These are phyloP conservation scores for Microcebus jonahi DNA, from an alignment of 2,113 vertebrate genomes.

Conservation along the genomic window DNA sequence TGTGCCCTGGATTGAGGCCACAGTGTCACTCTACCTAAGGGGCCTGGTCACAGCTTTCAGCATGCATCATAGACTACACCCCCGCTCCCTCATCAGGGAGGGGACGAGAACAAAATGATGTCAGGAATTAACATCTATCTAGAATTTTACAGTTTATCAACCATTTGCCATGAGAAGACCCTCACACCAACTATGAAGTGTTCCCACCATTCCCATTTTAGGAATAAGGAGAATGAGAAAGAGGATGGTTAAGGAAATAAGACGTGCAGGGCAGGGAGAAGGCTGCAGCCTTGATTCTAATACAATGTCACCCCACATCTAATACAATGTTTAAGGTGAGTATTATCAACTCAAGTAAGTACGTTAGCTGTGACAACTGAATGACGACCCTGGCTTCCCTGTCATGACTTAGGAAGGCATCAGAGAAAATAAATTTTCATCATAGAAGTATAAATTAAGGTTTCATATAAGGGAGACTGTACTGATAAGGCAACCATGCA, in stretches of 20 bases:
- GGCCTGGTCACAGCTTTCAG: background rate
- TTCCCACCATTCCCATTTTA: background rate
- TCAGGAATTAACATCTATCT: background rate
- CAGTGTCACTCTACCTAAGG: background rate
- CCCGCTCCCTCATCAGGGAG: background rate
- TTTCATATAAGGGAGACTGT: background rate
- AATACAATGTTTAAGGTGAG: background rate
- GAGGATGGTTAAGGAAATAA: background rate
- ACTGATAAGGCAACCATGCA: background rate
- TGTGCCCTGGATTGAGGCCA: background rate
- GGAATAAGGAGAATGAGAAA: background rate
- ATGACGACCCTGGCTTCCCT: background rate
- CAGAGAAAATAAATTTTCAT: background rate
- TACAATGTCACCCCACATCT: background rate
- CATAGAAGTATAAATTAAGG: constrained; percentile 10
- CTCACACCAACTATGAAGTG: background rate
- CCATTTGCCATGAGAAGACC: background rate
- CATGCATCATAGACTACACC: background rate
- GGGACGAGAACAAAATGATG: constrained; percentile 5
- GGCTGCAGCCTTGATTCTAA: background rate
- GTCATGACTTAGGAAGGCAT: background rate
- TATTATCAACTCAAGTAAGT: background rate
- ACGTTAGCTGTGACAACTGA: background rate
- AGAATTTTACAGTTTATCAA: background rate
- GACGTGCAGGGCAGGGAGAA: background rate